Evolutionary conservation across 2,113 vertebrate species (phyloP).

Genomic region (Fulmarus glacialis): DNA sequence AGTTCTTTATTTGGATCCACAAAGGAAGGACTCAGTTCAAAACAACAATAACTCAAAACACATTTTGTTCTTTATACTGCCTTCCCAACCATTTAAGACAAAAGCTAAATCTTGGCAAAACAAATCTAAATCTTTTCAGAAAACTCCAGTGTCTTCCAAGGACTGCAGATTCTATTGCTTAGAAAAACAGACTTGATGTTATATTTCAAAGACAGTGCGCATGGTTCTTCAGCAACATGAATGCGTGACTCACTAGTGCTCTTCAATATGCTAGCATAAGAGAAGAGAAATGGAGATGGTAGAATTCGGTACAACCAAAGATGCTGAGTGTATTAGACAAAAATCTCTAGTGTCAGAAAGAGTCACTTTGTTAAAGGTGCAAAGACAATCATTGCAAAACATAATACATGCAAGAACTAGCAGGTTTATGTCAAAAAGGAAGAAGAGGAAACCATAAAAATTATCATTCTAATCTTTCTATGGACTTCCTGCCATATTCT

Average conservation of each 20-base stretch:
- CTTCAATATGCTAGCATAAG: neutral
- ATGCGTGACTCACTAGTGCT: neutral
- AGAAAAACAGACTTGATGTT: neutral
- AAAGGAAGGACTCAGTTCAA: neutral
- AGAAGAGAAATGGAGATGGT: neutral
- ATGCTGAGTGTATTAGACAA: neutral
- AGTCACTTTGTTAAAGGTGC: neutral
- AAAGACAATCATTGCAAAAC: neutral
- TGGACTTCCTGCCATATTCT: neutral
- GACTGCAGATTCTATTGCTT: neutral
- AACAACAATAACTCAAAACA: neutral
- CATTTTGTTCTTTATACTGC: neutral
- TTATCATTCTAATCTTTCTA: neutral
- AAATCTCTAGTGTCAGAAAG: neutral
- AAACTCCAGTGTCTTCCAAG: neutral
- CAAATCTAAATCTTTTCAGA: neutral
- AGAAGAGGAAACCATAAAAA: neutral
- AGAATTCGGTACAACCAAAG: neutral
- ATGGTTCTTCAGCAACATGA: neutral
- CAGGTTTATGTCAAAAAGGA: neutral
- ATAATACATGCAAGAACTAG: neutral
- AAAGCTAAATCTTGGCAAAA: neutral
- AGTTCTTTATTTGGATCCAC: neutral
- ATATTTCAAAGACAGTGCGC: neutral
- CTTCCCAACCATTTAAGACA: neutral